Evolutionary conservation across 2,797 vertebrate species (phyloP), one percentile per base, ranked within the genome.

Genomic region (Tinamus major): DNA sequence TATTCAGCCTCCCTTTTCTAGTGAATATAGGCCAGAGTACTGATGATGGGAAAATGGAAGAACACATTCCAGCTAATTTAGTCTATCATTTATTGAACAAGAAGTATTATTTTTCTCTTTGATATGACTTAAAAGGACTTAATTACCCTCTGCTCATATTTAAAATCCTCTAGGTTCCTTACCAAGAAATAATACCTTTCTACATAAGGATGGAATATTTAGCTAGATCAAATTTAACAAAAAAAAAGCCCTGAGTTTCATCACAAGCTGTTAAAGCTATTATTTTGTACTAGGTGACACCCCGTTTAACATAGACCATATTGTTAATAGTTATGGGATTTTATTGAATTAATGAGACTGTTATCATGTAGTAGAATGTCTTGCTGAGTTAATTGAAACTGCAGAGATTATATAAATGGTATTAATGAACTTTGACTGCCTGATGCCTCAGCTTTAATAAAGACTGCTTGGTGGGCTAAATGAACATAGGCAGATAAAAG

Each of bases 261-360:
- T 97, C 97, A 98, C 98, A 98, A 98, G 98, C 98, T 98, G 98
- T 98, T 98, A 98, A 98, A 97, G 98, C 98, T 98, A 97, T 98
- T 98, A 98, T 98, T 98, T 98, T 98, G 97, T 98, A 97, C 96
- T 98, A 98, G 98, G 98, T 98, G 98, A 98, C 98, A 98, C 98
- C 98, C 98, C 96, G 97, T 98, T 98, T 98, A 98, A 98, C 98
- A 98, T 98, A 97, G 98, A 98, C 98, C 98, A 98, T 98, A 98
- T 98, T 98, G 98, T 98, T 98, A 98, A 98, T 98, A 98, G 98
- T 98, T 98, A 98, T 97, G 98, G 97, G 98, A 98, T 98, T 98
- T 98, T 98, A 98, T 98, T 98, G 98, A 98, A 98, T 98, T 98
- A 98, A 98, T 98, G 98, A 98, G 98, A 98, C 97, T 97, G 97